Evolutionary conservation across 2,888 invertebrate species (phyloP), one percentile per base, ranked within the genome.

Genomic region (Hybos culiciformis): DNA sequence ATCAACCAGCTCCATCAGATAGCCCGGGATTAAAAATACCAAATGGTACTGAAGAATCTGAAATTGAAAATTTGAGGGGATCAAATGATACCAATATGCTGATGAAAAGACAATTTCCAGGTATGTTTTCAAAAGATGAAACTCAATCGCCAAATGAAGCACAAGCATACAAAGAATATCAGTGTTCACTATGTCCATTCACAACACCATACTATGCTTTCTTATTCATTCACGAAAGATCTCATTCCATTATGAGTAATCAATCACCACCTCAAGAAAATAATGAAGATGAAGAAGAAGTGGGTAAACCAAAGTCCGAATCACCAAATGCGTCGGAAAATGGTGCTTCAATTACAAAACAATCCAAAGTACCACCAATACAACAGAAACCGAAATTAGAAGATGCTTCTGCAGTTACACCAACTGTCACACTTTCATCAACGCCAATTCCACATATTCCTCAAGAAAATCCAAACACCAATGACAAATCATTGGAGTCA

Each of bases 141-240:
- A 56, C 62, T 41, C 58, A 55, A 45, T 54, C 58, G 26, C 17
- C 61, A 39, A 51, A 54, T 0, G 53, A 55, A 24, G 47, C 54
- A 12, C 54, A 59, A 1, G 58, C 60, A 12, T 59, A 77, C 50
- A 84, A 88, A 65, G 80, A 80, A 48, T 92, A 91, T 67, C 83
- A 85, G 50, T 93, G 93, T 68, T 83, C 87, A 34, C 80, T 83
- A 61, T 93, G 93, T 63, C 80, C 84, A 43, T 93, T 91, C 63
- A 80, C 85, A 34, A 91, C 92, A 29, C 81, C 86, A 50, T 83
- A 90, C 60, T 74, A 91, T 55, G 90, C 91, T 42, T 86, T 92
- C 57, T 72, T 93, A 53, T 90, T 88, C 64, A 84, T 91, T 40
- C 93, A 93, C 68, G 92, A 93, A 63, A 78, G 87, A 54, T 84